Evolutionary conservation across 2,113 vertebrate species (phyloP).

Genomic region (Choloepus hoffmanni): DNA sequence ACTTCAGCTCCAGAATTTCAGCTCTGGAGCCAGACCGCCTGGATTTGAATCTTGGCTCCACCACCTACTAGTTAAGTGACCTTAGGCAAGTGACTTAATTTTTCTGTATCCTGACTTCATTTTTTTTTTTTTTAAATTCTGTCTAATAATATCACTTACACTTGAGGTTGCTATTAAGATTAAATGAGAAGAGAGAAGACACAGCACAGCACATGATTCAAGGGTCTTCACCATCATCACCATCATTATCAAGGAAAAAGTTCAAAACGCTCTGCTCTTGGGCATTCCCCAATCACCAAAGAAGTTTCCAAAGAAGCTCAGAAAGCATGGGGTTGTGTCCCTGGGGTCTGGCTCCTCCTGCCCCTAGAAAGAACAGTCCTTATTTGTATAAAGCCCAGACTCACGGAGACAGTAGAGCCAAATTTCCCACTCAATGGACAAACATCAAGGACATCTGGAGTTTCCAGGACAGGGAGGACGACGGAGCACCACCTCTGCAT

Average conservation of each 20-base stretch:
- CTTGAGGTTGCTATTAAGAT: slow-evolving; percentile 19
- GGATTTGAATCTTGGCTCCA: slow-evolving; percentile 30
- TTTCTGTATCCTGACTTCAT: background rate
- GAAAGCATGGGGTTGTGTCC: background rate
- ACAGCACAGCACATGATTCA: slow-evolving; percentile 19
- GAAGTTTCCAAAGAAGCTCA: slow-evolving; percentile 22
- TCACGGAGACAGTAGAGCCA: background rate
- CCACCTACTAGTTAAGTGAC: background rate
- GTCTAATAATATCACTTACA: slow-evolving; percentile 37
- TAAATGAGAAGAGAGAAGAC: slow-evolving; percentile 14
- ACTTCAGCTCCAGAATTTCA: background rate
- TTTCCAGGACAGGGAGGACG: background rate
- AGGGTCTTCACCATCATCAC: background rate
- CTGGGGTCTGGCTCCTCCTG: background rate
- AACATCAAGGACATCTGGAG: background rate
- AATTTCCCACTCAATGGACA: background rate
- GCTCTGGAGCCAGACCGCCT: background rate
- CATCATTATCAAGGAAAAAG: background rate
- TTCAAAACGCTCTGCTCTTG: slow-evolving; percentile 32
- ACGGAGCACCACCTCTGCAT: background rate
- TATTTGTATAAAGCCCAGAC: slow-evolving; percentile 13
- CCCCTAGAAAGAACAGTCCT: background rate
- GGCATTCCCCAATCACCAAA: slow-evolving; percentile 39
- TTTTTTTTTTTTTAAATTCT: slow-evolving; percentile 3
- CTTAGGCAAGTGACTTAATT: background rate